Evolutionary conservation across 2,113 vertebrate genomes (phyloP).

Genomic region (Dolichallabes microphthalmus): DNA sequence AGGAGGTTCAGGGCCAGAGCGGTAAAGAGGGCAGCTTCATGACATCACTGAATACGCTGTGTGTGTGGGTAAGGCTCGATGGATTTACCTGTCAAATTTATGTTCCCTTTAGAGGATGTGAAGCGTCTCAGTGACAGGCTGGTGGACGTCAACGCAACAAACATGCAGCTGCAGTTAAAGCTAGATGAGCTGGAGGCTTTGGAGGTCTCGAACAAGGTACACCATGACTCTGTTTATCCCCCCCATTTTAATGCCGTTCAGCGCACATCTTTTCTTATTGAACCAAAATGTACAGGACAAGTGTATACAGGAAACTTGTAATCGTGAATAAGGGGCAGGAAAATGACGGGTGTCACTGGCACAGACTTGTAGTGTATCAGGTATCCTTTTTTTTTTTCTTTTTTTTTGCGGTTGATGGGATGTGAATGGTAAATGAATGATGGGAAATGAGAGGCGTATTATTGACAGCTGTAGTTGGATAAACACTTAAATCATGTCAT

Average conservation of each 20-base stretch:
- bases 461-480: not conserved
- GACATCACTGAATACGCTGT: not conserved
- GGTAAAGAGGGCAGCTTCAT: slow-evolving; percentile 67
- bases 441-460: not conserved
- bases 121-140: slow-evolving; percentile 87
- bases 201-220: slow-evolving; percentile 89
- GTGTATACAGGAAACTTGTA: too few species aligned
- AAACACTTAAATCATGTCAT: not conserved
- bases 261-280: too few species aligned
- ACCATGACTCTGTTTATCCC: not conserved
- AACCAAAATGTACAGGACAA: too few species aligned
- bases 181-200: slow-evolving; percentile 92
- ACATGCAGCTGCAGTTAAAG: slow-evolving; percentile 85
- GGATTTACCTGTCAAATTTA: not conserved
- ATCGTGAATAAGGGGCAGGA: too few species aligned
- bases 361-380: not conserved
- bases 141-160: slow-evolving; percentile 81
- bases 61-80: too few species aligned
- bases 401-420: too few species aligned
- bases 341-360: too few species aligned
- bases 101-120: slow-evolving; percentile 79
- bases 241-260: too few species aligned
- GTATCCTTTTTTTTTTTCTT: too few species aligned
- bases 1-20: slow-evolving; percentile 87
- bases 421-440: too few species aligned